Conservation (phyloP, 2,113 vertebrate genomes). For the Peromyscus californicus region DNA sequence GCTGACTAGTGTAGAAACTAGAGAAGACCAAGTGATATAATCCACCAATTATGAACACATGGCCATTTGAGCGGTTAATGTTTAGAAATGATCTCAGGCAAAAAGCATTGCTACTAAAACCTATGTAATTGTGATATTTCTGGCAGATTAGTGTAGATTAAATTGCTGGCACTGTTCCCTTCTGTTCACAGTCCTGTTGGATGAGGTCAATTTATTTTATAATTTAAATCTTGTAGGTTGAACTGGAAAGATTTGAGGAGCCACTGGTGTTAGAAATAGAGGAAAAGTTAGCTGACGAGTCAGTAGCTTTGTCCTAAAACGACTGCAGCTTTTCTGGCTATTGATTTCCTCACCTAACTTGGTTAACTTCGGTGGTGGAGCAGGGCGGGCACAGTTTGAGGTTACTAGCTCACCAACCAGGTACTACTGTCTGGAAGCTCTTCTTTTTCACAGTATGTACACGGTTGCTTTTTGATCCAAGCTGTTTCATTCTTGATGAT, state of each 20-base stretch:
- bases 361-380: background rate
- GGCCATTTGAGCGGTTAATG: background rate
- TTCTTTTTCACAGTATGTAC: background rate
- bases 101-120: constrained; percentile 17
- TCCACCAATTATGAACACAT: constrained; percentile 1
- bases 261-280: background rate
- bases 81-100: constrained; percentile 12
- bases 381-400: background rate
- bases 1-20: background rate
- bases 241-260: background rate
- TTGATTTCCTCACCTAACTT: background rate
- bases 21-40: constrained; percentile 4
- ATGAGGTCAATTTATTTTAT: background rate
- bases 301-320: background rate
- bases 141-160: constrained; percentile 2
- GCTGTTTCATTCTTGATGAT: background rate
- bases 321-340: background rate
- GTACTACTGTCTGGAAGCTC: background rate
- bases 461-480: background rate
- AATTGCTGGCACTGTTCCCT: background rate
- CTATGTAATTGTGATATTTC: constrained; percentile 20
- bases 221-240: constrained; percentile 16
- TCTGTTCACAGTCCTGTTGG: constrained; percentile 24
- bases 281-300: background rate
- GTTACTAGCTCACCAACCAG: background rate